Evolutionary conservation across 2,888 invertebrate species (phyloP).

Genomic region (Sinohyriopsis cumingii): DNA sequence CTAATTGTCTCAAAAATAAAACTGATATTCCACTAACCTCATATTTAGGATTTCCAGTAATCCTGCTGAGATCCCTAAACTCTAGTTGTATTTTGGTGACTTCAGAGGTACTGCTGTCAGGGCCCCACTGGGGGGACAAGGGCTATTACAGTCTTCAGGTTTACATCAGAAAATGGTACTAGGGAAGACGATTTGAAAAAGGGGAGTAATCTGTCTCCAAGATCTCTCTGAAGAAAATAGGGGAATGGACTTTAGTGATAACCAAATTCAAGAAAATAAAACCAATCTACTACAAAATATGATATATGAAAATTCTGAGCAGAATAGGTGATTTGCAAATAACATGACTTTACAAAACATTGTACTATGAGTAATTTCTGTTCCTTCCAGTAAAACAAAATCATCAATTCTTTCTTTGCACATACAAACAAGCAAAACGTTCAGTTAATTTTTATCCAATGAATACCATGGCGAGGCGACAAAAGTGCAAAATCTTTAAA

Average conservation of each 20-base stretch:
- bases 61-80: constrained; percentile 91
- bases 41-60: constrained; percentile 85
- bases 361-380: too few species aligned
- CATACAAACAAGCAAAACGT: too few species aligned
- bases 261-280: not conserved
- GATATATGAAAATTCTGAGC: too few species aligned
- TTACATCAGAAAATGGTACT: constrained; percentile 94
- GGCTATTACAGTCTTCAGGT: constrained; percentile 87
- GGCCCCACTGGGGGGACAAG: constrained; percentile 97
- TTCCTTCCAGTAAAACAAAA: too few species aligned
- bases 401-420: too few species aligned
- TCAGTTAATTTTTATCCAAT: too few species aligned
- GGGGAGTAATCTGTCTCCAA: constrained; percentile 89
- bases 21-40: constrained; percentile 78
- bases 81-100: constrained; percentile 97
- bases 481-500: too few species aligned
- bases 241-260: not conserved
- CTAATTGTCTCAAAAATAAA: too few species aligned
- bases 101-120: constrained; percentile 96
- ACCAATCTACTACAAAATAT: too few species aligned
- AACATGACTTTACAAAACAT: too few species aligned
- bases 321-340: too few species aligned
- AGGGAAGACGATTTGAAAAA: constrained; percentile 89
- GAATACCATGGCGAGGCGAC: too few species aligned
- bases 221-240: constrained; percentile 74